Evolutionary conservation across 2,113 vertebrate species (phyloP).

Genomic region (Mesitornis unicolor): DNA sequence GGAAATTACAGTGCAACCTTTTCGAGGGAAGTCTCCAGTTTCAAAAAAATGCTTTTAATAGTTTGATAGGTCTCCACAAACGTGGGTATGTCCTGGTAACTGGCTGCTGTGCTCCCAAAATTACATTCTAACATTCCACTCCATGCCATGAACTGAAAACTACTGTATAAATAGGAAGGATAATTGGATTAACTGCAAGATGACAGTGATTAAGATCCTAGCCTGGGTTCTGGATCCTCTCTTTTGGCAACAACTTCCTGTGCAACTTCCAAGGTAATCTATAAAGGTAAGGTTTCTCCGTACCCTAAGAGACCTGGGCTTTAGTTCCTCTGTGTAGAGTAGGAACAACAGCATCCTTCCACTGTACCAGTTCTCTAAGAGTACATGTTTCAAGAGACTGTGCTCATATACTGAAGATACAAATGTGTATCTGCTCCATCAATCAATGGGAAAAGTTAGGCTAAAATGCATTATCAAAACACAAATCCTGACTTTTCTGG

Average conservation of each 20-base stretch:
- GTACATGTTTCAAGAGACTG: accelerated
- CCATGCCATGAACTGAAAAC: background rate
- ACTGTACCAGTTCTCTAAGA: background rate
- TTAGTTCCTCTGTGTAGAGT: background rate
- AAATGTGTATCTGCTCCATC: background rate
- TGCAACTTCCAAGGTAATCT: background rate
- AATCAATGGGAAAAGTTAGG: background rate
- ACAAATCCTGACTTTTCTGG: background rate
- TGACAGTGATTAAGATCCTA: background rate
- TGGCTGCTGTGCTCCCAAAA: background rate
- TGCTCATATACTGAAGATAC: background rate
- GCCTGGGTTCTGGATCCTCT: background rate
- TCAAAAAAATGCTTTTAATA: background rate
- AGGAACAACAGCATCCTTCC: background rate
- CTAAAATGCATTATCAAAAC: background rate
- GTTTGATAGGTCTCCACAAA: background rate
- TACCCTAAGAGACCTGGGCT: background rate
- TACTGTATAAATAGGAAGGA: background rate
- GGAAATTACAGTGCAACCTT: background rate
- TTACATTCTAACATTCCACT: background rate
- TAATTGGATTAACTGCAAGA: slow-evolving; percentile 10
- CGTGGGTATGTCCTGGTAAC: background rate
- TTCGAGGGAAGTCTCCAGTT: slow-evolving; percentile 7
- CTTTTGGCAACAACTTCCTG: background rate
- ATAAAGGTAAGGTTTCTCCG: background rate